phyloP scores from a whole-genome alignment of 2,797 vertebrate genomes.

The Enteromius fasciolatus region DNA sequence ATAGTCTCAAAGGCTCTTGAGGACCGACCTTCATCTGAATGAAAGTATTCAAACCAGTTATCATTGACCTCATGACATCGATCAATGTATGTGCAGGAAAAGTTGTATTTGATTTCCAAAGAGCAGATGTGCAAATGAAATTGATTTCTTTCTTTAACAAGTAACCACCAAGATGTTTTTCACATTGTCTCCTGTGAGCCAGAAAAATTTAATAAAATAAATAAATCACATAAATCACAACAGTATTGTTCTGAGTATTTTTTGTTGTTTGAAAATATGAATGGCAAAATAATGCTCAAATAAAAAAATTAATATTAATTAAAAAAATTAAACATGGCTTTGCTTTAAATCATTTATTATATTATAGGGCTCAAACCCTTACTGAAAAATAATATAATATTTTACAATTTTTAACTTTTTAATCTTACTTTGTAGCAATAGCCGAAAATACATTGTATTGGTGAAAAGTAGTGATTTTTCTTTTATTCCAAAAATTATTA shows the following conservation, averaged over 20 bases:
- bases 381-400: not conserved
- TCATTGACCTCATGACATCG: slow-evolving; percentile 29
- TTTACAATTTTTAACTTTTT: not conserved
- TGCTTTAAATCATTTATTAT: not conserved
- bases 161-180: slow-evolving; percentile 25
- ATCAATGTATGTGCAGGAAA: slow-evolving; percentile 22
- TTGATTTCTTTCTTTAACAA: slow-evolving; percentile 33
- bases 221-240: slow-evolving; percentile 8
- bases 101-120: slow-evolving; percentile 25
- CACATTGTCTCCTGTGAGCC: not conserved
- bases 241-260: not conserved
- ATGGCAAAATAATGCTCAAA: not conserved
- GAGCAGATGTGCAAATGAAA: slow-evolving; percentile 34
- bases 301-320: not conserved
- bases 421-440: not conserved
- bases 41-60: slow-evolving; percentile 28
- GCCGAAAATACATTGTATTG: not conserved
- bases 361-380: not conserved
- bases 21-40: slow-evolving; percentile 29
- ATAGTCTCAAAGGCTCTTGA: slow-evolving; percentile 12
- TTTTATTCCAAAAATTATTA: not conserved
- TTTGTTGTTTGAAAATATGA: not conserved
- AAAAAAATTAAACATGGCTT: not conserved
- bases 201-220: not conserved
- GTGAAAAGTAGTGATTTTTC: not conserved